These are phyloP conservation scores for Miniopterus natalensis DNA, from an alignment of 2,113 vertebrate genomes.

Conservation along the genomic window DNA sequence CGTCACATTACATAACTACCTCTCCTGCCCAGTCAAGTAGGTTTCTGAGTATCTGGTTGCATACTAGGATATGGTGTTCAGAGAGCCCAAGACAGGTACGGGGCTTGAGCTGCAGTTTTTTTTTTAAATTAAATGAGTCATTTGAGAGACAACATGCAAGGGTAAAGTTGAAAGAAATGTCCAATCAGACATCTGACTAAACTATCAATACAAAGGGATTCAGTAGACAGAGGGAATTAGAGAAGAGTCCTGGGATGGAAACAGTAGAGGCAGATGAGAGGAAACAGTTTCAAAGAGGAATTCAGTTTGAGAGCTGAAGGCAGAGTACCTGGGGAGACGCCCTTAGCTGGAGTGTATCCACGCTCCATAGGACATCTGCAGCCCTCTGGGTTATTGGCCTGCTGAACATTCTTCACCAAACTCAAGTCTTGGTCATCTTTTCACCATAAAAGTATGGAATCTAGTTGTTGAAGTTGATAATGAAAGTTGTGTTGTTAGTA, in stretches of 20 bases:
- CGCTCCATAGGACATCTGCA: background rate
- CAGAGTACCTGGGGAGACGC: background rate
- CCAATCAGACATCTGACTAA: background rate
- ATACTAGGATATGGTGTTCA: background rate
- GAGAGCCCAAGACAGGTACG: background rate
- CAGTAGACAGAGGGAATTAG: background rate
- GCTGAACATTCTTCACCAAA: background rate
- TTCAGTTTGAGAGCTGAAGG: background rate
- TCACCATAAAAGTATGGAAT: background rate
- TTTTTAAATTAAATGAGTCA: background rate
- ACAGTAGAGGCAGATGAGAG: background rate
- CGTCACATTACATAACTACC: background rate
- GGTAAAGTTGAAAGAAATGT: background rate
- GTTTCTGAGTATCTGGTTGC: background rate
- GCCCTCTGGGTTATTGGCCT: background rate
- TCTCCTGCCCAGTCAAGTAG: background rate
- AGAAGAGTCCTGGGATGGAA: background rate
- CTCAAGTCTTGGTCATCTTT: background rate
- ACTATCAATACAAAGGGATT: background rate
- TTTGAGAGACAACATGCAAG: background rate
- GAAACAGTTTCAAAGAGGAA: background rate
- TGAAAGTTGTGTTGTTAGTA: background rate
- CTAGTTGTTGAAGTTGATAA: background rate
- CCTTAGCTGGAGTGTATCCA: background rate
- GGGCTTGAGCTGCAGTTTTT: background rate